Conservation (phyloP, 2,113 vertebrate species). For the zebrafish (Danio rerio) region DNA sequence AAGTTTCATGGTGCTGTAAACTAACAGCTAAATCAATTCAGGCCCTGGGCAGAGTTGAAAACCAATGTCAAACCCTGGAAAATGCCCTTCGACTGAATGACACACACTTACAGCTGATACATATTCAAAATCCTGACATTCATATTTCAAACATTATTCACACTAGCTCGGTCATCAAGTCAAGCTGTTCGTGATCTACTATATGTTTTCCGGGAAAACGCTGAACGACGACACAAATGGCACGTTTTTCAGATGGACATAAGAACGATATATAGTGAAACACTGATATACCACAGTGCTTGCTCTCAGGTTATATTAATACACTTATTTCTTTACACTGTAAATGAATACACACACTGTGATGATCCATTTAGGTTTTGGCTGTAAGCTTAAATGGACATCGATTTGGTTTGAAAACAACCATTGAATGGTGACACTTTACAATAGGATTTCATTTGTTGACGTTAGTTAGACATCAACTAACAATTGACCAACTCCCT, state of each 20-base stretch:
- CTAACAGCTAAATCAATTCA: constrained; percentile 31
- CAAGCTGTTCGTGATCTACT: background rate
- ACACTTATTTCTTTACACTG: background rate
- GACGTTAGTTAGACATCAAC: no score
- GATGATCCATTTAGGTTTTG: constrained; percentile 23
- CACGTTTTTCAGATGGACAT: constrained; percentile 21
- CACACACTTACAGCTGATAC: constrained; percentile 26
- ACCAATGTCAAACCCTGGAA: background rate
- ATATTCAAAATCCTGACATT: constrained; percentile 37
- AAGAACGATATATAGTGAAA: constrained; percentile 31
- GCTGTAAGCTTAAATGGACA: constrained; percentile 7
- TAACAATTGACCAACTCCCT: no score
- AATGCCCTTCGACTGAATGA: constrained; percentile 2
- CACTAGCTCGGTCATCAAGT: constrained; percentile 1
- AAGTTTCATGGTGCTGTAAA: background rate
- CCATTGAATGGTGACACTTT: background rate
- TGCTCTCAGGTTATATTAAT: constrained; percentile 16
- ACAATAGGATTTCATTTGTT: background rate
- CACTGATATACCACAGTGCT: constrained; percentile 30
- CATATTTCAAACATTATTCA: constrained; percentile 1
- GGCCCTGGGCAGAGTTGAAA: constrained; percentile 2
- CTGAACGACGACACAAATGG: background rate
- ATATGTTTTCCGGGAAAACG: constrained; percentile 7
- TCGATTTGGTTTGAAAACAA: constrained; percentile 22
- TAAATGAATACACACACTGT: background rate